phyloP scores from a whole-genome alignment of 2,888 invertebrate genomes.

The Ischnura elegans region DNA sequence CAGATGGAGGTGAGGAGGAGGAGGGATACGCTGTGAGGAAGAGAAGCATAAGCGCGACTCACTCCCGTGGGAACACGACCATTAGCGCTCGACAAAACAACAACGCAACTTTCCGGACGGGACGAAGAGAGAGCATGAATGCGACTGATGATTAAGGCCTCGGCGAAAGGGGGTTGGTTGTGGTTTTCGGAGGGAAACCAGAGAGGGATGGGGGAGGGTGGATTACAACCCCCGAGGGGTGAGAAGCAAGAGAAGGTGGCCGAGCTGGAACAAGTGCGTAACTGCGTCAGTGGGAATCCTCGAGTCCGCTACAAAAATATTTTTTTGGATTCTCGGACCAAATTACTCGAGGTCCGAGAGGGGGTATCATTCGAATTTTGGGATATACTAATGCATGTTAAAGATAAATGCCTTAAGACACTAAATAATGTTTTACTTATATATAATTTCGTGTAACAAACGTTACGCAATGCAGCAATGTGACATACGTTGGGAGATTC shows the following conservation, averaged over 20 bases:
- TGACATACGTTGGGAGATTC: no score
- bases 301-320: no score
- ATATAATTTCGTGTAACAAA: no score
- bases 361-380: no score
- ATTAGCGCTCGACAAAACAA: constrained; percentile 35
- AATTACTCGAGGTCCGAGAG: no score
- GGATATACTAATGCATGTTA: no score
- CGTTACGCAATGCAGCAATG: no score
- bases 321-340: no score
- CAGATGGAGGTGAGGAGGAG: background rate
- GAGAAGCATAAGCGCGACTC: background rate
- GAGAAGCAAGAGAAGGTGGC: background rate
- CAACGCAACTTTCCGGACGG: constrained; percentile 11
- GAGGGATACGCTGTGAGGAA: background rate
- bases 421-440: no score
- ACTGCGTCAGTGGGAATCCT: background rate
- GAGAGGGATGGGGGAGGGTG: background rate
- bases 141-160: constrained; percentile 17
- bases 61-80: constrained; percentile 39
- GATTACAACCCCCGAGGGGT: background rate
- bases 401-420: no score
- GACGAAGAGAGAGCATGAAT: background rate
- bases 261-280: no score
- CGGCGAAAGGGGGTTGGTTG: background rate
- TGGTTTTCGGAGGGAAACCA: background rate